Evolutionary conservation across 2,797 vertebrate species (phyloP).

Genomic region (Sparidentex hasta): DNA sequence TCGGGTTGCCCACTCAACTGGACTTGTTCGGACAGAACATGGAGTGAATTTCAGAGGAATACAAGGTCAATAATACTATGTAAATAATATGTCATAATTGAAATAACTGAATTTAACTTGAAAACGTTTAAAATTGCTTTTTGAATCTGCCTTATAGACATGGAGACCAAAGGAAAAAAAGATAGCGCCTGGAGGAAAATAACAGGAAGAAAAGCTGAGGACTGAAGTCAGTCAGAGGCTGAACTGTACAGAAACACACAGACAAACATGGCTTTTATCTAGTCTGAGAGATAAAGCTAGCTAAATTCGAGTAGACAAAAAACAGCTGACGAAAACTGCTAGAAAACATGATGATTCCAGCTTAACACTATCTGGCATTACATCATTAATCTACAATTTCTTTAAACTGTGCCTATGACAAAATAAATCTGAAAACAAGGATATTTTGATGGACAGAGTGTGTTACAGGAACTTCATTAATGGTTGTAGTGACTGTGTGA

Average conservation of each 20-base stretch:
- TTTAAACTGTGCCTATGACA: not conserved
- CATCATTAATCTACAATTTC: not conserved
- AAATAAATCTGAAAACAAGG: not conserved
- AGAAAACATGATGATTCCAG: not conserved
- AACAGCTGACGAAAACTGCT: not conserved
- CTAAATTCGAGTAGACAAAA: not conserved
- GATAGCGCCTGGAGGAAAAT: not conserved
- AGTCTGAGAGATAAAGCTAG: not conserved
- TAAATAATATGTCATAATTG: not conserved
- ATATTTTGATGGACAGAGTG: too few relatives aligned
- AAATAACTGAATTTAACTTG: not conserved
- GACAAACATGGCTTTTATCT: too few relatives aligned
- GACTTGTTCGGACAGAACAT: not conserved
- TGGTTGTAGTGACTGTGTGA: too few relatives aligned
- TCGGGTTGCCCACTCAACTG: not conserved
- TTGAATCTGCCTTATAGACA: not conserved
- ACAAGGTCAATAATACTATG: not conserved
- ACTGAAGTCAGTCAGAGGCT: not conserved
- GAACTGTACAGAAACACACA: not conserved
- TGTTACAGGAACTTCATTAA: too few relatives aligned
- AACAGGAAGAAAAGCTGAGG: not conserved
- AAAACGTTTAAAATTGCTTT: not conserved
- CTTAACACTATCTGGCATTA: not conserved
- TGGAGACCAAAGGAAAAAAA: not conserved
- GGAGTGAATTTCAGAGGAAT: not conserved